Evolutionary conservation across 2,888 invertebrate genomes (phyloP).

Genomic region (Megalurothrips usitatus): DNA sequence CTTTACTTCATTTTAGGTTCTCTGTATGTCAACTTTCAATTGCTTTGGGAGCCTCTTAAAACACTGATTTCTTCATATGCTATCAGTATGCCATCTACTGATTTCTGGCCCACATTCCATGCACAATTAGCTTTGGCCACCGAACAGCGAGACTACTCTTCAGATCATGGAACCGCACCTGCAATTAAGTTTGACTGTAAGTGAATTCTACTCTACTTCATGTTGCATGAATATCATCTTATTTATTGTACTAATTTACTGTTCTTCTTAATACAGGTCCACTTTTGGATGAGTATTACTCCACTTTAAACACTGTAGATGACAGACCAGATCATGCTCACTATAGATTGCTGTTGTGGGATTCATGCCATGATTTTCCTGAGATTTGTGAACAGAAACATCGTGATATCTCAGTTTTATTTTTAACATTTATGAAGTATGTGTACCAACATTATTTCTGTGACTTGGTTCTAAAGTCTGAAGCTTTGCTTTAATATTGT

Average conservation of each 20-base stretch:
- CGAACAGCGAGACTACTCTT: conserved; percentile 30
- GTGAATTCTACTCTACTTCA: not conserved
- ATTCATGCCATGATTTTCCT: conserved; percentile 59
- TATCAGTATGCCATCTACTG: conserved; percentile 53
- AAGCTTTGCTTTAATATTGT: conserved; percentile 40
- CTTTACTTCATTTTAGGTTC: conserved; percentile 76
- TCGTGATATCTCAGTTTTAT: conserved; percentile 70
- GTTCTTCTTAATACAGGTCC: conserved; percentile 38
- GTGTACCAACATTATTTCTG: conserved; percentile 44
- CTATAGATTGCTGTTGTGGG: conserved; percentile 76
- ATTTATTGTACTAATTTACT: not conserved
- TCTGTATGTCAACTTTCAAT: conserved; percentile 79
- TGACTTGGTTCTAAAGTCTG: not conserved
- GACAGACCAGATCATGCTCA: conserved; percentile 68
- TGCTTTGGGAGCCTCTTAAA: conserved; percentile 80
- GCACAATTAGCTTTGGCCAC: conserved; percentile 49
- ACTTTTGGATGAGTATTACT: conserved; percentile 42
- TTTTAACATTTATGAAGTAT: conserved; percentile 72
- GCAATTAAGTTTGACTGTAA: conserved; percentile 27
- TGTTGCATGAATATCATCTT: not conserved
- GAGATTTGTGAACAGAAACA: conserved; percentile 75
- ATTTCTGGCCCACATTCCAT: conserved; percentile 70
- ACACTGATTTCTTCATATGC: conserved; percentile 73
- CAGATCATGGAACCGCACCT: not conserved
- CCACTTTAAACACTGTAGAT: conserved; percentile 44